Percentiles rank a stretch among this genome's conserved stretches.
These are phyloP conservation scores for Acleris laterana DNA, from an alignment of 2,888 invertebrate species.

Conservation along the genomic window DNA sequence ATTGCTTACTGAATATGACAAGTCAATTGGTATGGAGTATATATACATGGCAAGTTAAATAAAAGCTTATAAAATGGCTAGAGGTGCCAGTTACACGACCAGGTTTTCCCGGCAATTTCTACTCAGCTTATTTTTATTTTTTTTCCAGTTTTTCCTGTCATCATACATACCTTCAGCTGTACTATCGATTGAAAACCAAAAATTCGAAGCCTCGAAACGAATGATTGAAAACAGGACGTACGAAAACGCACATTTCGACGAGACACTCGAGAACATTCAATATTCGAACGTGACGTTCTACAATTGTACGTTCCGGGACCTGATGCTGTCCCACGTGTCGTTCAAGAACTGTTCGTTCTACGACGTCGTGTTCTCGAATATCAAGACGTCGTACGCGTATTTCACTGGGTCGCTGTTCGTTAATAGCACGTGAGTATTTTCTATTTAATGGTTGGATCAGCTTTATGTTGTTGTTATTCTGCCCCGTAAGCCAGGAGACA, in stretches of 20 bases:
- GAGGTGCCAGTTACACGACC: too few species aligned
- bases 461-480: too few species aligned
- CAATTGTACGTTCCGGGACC: slow-evolving; percentile 87
- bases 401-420: slow-evolving; percentile 86
- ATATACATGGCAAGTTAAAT: too few species aligned
- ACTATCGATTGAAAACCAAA: slow-evolving; percentile 66
- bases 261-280: slow-evolving; percentile 85
- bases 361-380: slow-evolving; percentile 88
- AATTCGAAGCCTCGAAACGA: slow-evolving; percentile 59
- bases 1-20: too few species aligned
- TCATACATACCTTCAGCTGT: slow-evolving; percentile 81
- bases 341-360: slow-evolving; percentile 89
- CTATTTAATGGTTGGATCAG: too few species aligned
- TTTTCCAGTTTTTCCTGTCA: slow-evolving; percentile 79
- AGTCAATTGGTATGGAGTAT: too few species aligned
- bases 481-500: too few species aligned
- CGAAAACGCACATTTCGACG: slow-evolving; percentile 79
- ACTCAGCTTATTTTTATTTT: too few species aligned
- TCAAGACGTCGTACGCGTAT: slow-evolving; percentile 88
- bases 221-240: slow-evolving; percentile 62
- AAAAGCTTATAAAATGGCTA: too few species aligned
- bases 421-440: slow-evolving; percentile 85
- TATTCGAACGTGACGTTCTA: slow-evolving; percentile 85
- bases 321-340: slow-evolving; percentile 88
- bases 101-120: too few species aligned